phyloP scores from a whole-genome alignment of 2,888 invertebrate species.

The Aspidiotus destructor region DNA sequence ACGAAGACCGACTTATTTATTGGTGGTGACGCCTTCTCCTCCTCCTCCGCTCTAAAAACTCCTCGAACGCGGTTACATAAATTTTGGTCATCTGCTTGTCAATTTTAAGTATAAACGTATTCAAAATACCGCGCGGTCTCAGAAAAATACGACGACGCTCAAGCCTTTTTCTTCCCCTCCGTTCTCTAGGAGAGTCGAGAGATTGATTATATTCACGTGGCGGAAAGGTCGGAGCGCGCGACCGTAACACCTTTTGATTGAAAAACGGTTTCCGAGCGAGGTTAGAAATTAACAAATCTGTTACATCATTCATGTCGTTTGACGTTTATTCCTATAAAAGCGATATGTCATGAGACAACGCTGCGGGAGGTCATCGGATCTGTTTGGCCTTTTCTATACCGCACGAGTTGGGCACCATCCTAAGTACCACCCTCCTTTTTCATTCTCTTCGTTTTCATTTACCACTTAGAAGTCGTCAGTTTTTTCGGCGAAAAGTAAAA shows the following conservation, averaged over 20 bases:
- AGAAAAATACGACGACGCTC: neutral
- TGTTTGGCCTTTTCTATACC: neutral
- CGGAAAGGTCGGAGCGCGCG: conserved; percentile 9
- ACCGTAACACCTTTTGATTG: neutral
- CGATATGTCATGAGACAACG: conserved; percentile 2
- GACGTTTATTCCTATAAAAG: conserved; percentile 9
- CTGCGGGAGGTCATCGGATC: conserved; percentile 1
- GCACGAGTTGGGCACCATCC: too few relatives aligned
- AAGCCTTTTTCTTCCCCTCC: neutral
- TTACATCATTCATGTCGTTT: conserved; percentile 10
- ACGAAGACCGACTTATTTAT: too few relatives aligned
- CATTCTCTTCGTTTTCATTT: too few relatives aligned
- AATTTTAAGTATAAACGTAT: too few relatives aligned
- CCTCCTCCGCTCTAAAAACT: too few relatives aligned
- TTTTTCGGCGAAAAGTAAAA: too few relatives aligned
- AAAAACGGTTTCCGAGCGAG: conserved; percentile 5
- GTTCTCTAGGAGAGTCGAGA: neutral
- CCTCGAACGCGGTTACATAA: too few relatives aligned
- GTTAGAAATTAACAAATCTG: conserved; percentile 14
- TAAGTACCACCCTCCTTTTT: too few relatives aligned
- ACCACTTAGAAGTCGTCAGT: too few relatives aligned
- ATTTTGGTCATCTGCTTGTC: too few relatives aligned
- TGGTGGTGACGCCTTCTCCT: too few relatives aligned
- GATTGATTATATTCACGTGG: conserved; percentile 12
- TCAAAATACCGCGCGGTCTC: too few relatives aligned